phyloP scores from a whole-genome alignment of 2,113 vertebrate genomes.

The Chamaetylas fuelleborni region DNA sequence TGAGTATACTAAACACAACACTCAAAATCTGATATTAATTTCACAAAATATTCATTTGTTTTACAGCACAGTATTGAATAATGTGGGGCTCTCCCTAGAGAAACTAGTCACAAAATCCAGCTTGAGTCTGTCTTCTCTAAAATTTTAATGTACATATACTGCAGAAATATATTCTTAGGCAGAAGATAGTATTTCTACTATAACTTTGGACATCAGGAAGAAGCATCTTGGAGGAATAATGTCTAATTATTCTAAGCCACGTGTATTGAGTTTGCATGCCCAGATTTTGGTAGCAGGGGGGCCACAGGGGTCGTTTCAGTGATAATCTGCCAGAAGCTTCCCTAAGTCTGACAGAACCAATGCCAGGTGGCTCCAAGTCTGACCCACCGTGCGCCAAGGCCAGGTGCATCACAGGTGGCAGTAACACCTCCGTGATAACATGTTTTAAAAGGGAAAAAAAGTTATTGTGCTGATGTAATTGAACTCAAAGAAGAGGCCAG shows the following conservation, averaged over 20 bases:
- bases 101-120: neutral
- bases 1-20: neutral
- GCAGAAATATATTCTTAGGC: neutral
- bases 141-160: neutral
- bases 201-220: neutral
- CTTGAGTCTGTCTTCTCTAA: neutral
- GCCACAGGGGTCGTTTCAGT: neutral
- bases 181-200: neutral
- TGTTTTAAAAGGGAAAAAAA: neutral
- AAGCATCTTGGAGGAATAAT: neutral
- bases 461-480: neutral
- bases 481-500: neutral
- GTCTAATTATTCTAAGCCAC: neutral
- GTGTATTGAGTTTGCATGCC: too few species aligned
- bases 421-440: neutral
- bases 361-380: neutral
- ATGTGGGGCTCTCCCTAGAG: neutral
- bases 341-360: neutral
- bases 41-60: neutral
- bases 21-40: neutral
- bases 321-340: neutral
- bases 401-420: neutral
- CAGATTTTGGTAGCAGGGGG: neutral
- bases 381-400: neutral
- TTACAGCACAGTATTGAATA: neutral